Conservation (phyloP, 2,888 invertebrate species). For the Smittia aterrima region DNA sequence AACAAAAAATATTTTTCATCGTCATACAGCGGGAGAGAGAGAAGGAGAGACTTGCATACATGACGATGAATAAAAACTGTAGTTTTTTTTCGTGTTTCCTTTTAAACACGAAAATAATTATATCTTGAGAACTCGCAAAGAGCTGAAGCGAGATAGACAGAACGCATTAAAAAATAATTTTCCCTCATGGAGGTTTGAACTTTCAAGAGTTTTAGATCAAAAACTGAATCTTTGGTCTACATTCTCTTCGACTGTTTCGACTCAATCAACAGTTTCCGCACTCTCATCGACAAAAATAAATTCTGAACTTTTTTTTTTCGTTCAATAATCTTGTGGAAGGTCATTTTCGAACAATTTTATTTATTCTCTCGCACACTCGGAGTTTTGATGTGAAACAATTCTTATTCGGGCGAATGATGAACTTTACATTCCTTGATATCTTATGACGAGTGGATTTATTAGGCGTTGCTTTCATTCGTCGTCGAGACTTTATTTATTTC, state of each 20-base stretch:
- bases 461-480: neutral
- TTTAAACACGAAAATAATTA: conserved; percentile 41
- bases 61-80: conserved; percentile 34
- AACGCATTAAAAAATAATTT: neutral
- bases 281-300: too few species aligned
- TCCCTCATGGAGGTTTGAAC: neutral
- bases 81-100: conserved; percentile 39
- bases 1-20: conserved; percentile 29
- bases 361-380: neutral
- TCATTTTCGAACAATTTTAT: conserved; percentile 17
- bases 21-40: conserved; percentile 31
- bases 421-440: conserved; percentile 6
- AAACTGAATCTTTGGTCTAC: neutral
- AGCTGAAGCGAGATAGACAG: neutral
- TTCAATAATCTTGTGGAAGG: conserved; percentile 36
- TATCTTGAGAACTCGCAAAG: conserved; percentile 26
- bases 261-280: too few species aligned
- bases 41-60: conserved; percentile 17
- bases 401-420: conserved; percentile 29
- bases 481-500: conserved; percentile 5
- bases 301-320: conserved; percentile 14
- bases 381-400: neutral
- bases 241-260: too few species aligned
- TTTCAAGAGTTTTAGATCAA: neutral
- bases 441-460: conserved; percentile 9